Percentiles rank a stretch among this genome's conserved stretches.
These are phyloP conservation scores for Synanthedon myopaeformis DNA, from an alignment of 2,888 invertebrate species.

Conservation along the genomic window DNA sequence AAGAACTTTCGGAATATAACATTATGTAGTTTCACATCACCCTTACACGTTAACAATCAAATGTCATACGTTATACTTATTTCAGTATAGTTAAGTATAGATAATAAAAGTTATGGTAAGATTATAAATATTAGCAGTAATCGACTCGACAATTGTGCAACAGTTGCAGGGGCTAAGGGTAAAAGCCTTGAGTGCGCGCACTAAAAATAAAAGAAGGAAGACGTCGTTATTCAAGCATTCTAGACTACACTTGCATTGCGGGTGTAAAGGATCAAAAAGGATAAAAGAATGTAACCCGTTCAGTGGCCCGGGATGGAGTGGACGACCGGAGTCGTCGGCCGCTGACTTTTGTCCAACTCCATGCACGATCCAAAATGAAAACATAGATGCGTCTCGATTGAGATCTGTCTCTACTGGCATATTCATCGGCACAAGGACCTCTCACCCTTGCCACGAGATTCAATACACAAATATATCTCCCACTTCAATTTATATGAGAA, in stretches of 20 bases:
- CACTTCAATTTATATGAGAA: too few species aligned
- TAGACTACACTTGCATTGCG: slow-evolving; percentile 35
- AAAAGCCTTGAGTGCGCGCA: slow-evolving; percentile 54
- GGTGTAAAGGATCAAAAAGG: slow-evolving; percentile 36
- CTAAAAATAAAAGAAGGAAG: slow-evolving; percentile 61
- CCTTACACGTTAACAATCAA: too few species aligned
- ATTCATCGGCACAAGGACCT: slow-evolving; percentile 39
- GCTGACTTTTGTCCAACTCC: slow-evolving; percentile 23
- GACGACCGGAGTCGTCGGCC: slow-evolving; percentile 29
- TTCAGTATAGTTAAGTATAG: too few species aligned
- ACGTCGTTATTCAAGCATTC: slow-evolving; percentile 47
- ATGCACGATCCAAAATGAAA: slow-evolving; percentile 35
- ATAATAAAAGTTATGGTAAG: too few species aligned
- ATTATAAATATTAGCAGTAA: slow-evolving; percentile 21
- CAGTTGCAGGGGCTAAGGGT: slow-evolving; percentile 51
- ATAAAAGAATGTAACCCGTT: slow-evolving; percentile 47
- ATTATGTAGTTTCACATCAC: too few species aligned
- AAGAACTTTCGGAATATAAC: too few species aligned
- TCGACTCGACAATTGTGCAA: slow-evolving; percentile 61
- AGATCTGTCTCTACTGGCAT: slow-evolving; percentile 19
- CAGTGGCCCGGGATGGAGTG: slow-evolving; percentile 39
- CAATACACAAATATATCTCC: too few species aligned
- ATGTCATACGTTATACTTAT: too few species aligned
- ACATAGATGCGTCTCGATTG: slow-evolving; percentile 26
- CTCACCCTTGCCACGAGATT: slow-evolving; percentile 2